phyloP scores from a whole-genome alignment of 64 coral and sea anemone species.

The Cladopsammia gracilis region DNA sequence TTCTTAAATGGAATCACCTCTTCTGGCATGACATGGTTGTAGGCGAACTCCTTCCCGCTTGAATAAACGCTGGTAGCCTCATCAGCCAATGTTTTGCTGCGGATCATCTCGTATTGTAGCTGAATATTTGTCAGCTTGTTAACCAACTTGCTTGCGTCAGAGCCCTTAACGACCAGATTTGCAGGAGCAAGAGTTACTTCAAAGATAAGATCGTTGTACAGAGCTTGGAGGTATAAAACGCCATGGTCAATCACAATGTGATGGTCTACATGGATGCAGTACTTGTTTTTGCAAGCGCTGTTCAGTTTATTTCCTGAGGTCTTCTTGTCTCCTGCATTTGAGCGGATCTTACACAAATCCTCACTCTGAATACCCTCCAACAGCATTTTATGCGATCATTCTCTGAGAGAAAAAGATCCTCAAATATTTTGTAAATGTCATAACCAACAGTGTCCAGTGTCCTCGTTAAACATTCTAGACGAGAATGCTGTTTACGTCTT shows the following conservation, averaged over 20 bases:
- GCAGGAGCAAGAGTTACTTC: neutral
- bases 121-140: neutral
- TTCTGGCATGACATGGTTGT: neutral
- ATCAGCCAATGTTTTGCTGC: neutral
- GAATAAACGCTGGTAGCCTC: neutral
- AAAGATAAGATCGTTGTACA: too few relatives aligned
- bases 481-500: neutral
- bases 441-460: neutral
- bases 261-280: neutral
- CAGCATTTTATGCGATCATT: neutral
- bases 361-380: conserved; percentile 8
- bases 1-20: neutral
- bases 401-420: too few relatives aligned
- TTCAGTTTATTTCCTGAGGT: neutral
- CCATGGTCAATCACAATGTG: neutral
- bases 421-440: neutral
- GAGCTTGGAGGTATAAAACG: neutral
- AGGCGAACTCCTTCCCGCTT: neutral
- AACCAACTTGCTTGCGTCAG: neutral
- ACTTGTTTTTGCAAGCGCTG: neutral
- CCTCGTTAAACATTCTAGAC: neutral
- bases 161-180: neutral
- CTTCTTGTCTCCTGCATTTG: neutral
- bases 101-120: neutral
- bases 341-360: too few relatives aligned